Base-by-base conservation (phyloP, 2,113 vertebrate genomes). In the Solea senegalensis region DNA sequence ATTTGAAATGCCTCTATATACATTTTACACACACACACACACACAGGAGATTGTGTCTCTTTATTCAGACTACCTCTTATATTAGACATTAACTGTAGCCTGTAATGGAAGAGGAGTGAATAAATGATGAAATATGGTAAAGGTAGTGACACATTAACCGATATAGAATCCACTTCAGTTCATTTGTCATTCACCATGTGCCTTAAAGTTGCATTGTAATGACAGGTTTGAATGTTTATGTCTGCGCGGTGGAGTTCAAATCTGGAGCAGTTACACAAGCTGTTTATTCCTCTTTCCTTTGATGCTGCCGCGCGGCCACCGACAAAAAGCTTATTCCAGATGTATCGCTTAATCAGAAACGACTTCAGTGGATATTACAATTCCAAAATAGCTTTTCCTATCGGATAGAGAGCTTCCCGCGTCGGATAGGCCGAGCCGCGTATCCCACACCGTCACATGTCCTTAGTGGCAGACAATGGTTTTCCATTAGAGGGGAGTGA, bases 401-500 rank as follows among this genome's bases (percentile, higher is more conserved):
- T 21, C 21, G 21, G 21, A 21, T 21, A 21, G 21, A 21, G 21
- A 21, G 21, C 21, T 21, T 21, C 21, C 21, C 21, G 21, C 63
- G 39, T 49, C 11, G 21, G 45, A 39, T 46, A 34, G 75, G 82
- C 21, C 21, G 21, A 21, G 21, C 21, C 21, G 21, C 72, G 65
- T 79, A 82, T 83, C 81, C 84, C 45, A 46, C 88, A 63, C 80
- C 51, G 69, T 51, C 72, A 70, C 63, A 74, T 84, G 84, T 88
- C 80, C 86, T 83, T 80, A 39, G 82, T 54, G 78, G 82, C 84
- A 85, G 84, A 89, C 89, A 91, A 90, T 87, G 69, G 84, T 91
- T 91, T 90, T 90, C 89, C 88, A 92, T 91, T 91, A 92, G 88
- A 86, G 65, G 84, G 21, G 80, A 85, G 83, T 87, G 86, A 91